phyloP scores from a whole-genome alignment of 2,797 vertebrate species.

The Coreius guichenoti region DNA sequence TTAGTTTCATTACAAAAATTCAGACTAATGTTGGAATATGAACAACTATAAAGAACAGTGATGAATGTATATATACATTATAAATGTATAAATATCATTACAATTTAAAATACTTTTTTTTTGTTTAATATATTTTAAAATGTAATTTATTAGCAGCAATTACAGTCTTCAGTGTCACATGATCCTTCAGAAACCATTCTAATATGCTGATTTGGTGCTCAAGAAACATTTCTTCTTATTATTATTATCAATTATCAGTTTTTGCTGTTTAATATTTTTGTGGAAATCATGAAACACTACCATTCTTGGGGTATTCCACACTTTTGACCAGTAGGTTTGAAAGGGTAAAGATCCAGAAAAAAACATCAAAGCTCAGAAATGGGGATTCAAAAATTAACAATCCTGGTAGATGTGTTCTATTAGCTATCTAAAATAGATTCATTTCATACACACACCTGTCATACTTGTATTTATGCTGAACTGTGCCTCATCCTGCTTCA shows the following conservation, averaged over 20 bases:
- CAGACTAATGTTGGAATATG: not conserved
- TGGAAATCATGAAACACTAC: not conserved
- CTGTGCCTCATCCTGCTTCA: constrained; percentile 50
- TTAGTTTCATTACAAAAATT: not conserved
- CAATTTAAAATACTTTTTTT: not conserved
- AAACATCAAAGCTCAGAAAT: not conserved
- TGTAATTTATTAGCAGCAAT: not conserved
- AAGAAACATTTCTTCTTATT: not conserved
- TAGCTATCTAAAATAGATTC: constrained; percentile 1
- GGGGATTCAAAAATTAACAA: not conserved
- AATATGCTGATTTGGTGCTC: not conserved
- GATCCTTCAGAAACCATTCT: not conserved
- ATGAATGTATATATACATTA: not conserved
- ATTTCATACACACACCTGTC: constrained; percentile 35
- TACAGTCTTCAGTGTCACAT: not conserved
- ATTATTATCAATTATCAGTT: not conserved
- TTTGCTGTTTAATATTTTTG: not conserved
- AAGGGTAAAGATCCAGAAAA: not conserved
- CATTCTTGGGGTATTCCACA: not conserved
- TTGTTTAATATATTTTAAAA: too few relatives aligned
- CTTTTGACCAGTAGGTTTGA: not conserved
- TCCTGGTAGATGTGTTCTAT: not conserved
- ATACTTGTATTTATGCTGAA: constrained; percentile 47
- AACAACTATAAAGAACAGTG: not conserved
- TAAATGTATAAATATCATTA: not conserved